These are phyloP conservation scores for Zosterops pallidus DNA, from an alignment of 2,113 vertebrate genomes.

Conservation along the genomic window DNA sequence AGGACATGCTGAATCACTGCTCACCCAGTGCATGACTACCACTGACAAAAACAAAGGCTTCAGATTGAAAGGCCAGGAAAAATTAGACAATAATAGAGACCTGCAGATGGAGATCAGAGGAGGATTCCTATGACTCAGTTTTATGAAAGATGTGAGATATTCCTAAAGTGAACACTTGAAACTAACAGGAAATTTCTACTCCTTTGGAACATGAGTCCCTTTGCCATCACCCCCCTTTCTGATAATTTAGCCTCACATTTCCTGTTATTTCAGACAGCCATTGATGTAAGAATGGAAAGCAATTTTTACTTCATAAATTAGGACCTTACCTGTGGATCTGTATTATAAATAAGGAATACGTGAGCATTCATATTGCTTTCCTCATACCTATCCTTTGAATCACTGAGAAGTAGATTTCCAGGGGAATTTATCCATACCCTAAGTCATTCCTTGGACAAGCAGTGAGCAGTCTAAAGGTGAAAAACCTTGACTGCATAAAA, in stretches of 20 bases:
- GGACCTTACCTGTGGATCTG: not conserved
- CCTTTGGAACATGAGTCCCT: not conserved
- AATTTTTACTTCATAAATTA: not conserved
- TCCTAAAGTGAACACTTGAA: not conserved
- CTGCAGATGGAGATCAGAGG: not conserved
- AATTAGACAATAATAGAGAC: not conserved
- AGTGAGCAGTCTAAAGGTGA: not conserved
- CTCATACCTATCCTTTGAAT: not conserved
- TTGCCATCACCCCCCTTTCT: not conserved
- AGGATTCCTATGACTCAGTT: not conserved
- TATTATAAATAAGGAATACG: not conserved
- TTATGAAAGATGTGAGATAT: not conserved
- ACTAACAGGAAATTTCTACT: not conserved
- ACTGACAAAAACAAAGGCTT: not conserved
- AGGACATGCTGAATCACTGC: not conserved
- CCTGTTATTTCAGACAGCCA: not conserved
- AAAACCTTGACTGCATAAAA: not conserved
- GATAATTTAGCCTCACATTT: not conserved
- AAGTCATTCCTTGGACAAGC: not conserved
- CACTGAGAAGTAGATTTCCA: not conserved
- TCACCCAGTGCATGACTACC: not conserved
- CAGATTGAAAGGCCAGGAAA: not conserved
- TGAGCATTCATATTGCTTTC: not conserved
- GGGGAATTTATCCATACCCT: not conserved
- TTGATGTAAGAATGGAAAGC: rapidly evolving